phyloP scores from a whole-genome alignment of 30 jellyfish, hydroid and myxozoan species.

The Mastigias papua region DNA sequence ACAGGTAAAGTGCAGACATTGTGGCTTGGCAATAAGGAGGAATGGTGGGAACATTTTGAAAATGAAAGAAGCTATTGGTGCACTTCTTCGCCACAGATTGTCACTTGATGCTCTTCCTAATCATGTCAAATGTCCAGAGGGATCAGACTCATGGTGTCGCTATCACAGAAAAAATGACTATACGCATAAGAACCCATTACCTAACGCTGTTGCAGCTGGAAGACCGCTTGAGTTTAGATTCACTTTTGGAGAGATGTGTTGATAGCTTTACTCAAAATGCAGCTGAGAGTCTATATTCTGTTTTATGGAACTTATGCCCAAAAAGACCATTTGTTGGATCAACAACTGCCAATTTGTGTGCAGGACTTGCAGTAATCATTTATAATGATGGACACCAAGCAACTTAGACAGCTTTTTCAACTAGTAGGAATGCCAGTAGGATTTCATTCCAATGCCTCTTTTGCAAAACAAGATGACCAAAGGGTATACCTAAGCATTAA shows the following conservation, averaged over 20 bases:
- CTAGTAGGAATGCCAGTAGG: background rate
- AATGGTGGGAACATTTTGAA: background rate
- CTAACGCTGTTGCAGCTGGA: background rate
- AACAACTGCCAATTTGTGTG: background rate
- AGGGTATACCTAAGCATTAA: background rate
- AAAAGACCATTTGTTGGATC: constrained; percentile 7
- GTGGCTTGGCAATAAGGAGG: background rate
- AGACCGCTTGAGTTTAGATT: background rate
- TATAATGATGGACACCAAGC: constrained; percentile 9
- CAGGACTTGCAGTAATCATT: background rate
- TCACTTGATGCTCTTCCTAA: background rate
- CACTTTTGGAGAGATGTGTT: background rate
- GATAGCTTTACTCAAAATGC: constrained; percentile 11
- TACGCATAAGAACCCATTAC: background rate
- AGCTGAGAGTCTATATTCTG: background rate
- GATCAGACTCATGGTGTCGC: constrained; percentile 7
- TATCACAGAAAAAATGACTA: constrained; percentile 3
- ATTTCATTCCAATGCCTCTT: background rate
- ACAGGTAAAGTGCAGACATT: background rate
- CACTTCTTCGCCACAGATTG: background rate
- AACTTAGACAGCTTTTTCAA: background rate
- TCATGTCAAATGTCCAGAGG: background rate
- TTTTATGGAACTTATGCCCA: constrained; percentile 17
- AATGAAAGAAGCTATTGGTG: background rate
- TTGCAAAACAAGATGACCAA: background rate